Conservation (phyloP, 2,888 invertebrate species). For the Cosmia trapezina region DNA sequence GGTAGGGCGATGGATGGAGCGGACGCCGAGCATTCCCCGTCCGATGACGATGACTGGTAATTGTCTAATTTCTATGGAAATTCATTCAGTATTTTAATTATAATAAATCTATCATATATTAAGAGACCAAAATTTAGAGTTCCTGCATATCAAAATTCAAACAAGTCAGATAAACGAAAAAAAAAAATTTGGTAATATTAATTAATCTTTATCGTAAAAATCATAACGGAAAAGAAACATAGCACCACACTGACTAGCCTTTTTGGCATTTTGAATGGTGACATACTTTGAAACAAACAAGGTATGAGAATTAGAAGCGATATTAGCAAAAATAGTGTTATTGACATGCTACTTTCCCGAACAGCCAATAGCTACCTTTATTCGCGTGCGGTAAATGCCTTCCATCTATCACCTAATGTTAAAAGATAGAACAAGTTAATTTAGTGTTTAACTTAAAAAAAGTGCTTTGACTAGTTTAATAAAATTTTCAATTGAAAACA, state of each 20-base stretch:
- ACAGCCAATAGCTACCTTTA: slow-evolving; percentile 76
- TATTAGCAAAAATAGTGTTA: slow-evolving; percentile 55
- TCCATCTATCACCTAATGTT: slow-evolving; percentile 81
- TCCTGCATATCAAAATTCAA: neutral
- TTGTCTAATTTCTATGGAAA: slow-evolving; percentile 86
- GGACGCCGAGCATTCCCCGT: slow-evolving; percentile 92
- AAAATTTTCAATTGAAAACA: slow-evolving; percentile 37
- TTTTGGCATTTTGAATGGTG: neutral
- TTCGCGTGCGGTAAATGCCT: slow-evolving; percentile 75
- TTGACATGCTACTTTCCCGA: slow-evolving; percentile 58
- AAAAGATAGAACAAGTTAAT: slow-evolving; percentile 72
- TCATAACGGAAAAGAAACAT: neutral
- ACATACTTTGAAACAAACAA: slow-evolving; percentile 13
- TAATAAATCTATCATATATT: too few relatives aligned
- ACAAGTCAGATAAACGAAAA: too few relatives aligned
- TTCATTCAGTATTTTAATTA: slow-evolving; percentile 58
- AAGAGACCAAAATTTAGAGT: neutral
- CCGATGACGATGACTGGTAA: slow-evolving; percentile 90
- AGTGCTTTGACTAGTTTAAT: slow-evolving; percentile 37
- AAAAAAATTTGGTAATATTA: too few relatives aligned
- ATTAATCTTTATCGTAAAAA: too few relatives aligned
- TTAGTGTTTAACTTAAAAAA: slow-evolving; percentile 34
- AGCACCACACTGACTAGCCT: neutral
- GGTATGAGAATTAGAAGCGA: slow-evolving; percentile 55
- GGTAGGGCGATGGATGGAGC: slow-evolving; percentile 90